Conservation (phyloP, 1,140 invertebrate genomes). For the Drosophila teissieri region DNA sequence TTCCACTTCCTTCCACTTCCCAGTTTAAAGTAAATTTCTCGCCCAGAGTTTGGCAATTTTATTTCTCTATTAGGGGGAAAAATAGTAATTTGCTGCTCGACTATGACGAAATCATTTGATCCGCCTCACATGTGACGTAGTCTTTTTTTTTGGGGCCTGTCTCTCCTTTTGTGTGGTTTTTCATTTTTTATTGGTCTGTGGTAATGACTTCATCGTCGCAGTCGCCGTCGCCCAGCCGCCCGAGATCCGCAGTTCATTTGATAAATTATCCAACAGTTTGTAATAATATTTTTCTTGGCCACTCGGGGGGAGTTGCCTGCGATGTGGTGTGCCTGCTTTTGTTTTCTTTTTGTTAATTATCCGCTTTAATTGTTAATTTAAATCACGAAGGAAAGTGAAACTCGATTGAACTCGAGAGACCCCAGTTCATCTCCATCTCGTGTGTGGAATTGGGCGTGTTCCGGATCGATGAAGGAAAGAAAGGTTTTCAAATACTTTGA, state of each 20-base stretch:
- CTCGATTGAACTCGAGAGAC: conserved; percentile 56
- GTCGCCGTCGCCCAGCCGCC: conserved; percentile 39
- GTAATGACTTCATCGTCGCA: conserved; percentile 74
- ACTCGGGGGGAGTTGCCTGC: conserved; percentile 25
- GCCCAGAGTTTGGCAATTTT: conserved; percentile 32
- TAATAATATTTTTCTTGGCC: conserved; percentile 51
- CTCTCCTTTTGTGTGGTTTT: conserved; percentile 15
- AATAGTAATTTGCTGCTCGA: conserved; percentile 28
- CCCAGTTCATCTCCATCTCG: conserved; percentile 5
- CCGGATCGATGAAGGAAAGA: conserved; percentile 35
- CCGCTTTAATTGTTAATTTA: conserved; percentile 77
- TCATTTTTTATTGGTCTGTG: conserved; percentile 57
- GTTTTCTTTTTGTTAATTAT: conserved; percentile 76
- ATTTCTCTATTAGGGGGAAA: conserved; percentile 28
- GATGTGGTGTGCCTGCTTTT: conserved; percentile 23
- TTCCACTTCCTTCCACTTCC: conserved; percentile 34
- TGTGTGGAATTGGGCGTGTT: conserved; percentile 55
- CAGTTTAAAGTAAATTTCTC: conserved; percentile 20
- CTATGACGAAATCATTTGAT: conserved; percentile 55
- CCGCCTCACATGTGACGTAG: conserved; percentile 41
- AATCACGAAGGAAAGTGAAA: conserved; percentile 70
- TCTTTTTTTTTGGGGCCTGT: conserved; percentile 19
- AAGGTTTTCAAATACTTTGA: conserved; percentile 33
- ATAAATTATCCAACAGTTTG: conserved; percentile 49
- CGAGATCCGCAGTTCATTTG: conserved; percentile 37